phyloP scores from a whole-genome alignment of 2,888 invertebrate species.

The Sepioteuthis lessoniana region DNA sequence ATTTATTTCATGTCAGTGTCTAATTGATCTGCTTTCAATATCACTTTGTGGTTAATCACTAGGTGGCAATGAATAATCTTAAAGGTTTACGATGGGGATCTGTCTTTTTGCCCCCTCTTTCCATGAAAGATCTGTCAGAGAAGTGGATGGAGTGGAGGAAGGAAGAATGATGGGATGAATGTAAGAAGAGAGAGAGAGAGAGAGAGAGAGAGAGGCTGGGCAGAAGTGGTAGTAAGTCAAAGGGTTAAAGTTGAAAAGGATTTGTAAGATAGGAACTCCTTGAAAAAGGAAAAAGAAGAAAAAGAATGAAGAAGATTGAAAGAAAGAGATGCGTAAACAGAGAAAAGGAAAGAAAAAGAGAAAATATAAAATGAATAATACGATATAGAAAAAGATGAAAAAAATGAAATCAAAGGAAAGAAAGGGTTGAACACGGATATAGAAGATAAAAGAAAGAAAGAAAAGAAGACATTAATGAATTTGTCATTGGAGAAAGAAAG shows the following conservation, averaged over 20 bases:
- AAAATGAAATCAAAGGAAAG: not conserved
- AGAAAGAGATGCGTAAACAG: too few species aligned
- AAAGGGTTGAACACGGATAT: too few species aligned
- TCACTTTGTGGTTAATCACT: constrained; percentile 15
- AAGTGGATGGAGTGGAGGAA: not conserved
- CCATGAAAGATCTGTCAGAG: not conserved
- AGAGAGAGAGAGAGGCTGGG: rapidly evolving
- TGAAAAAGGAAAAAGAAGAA: too few species aligned
- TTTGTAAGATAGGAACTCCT: too few species aligned
- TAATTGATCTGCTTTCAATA: not conserved
- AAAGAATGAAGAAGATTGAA: too few species aligned
- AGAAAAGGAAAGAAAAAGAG: too few species aligned
- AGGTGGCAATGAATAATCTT: not conserved
- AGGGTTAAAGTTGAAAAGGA: too few species aligned
- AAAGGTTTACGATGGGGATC: not conserved
- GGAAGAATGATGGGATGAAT: not conserved
- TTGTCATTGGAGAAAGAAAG: too few species aligned
- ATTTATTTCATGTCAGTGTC: not conserved
- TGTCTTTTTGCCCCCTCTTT: not conserved
- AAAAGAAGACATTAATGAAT: too few species aligned
- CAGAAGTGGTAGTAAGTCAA: too few species aligned
- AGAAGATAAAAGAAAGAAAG: too few species aligned
- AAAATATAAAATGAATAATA: too few species aligned
- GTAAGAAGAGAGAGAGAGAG: not conserved
- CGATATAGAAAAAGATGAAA: not conserved